Evolutionary conservation across 2,797 vertebrate genomes (phyloP).

Genomic region (Alcedo quadribrachys): DNA sequence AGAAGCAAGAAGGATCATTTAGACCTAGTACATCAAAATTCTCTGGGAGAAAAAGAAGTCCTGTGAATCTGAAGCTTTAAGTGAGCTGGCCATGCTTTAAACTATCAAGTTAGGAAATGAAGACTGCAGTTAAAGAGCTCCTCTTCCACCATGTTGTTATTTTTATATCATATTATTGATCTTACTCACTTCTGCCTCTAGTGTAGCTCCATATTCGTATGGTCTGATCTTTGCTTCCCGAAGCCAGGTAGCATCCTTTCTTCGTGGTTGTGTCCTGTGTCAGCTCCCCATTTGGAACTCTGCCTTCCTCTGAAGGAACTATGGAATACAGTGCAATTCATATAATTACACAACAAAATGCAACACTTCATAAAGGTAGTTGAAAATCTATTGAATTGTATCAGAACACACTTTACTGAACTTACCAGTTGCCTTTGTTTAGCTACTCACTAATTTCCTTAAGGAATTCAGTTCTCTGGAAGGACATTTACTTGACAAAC

Average conservation of each 20-base stretch:
- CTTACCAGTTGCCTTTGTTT: neutral
- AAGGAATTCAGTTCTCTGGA: neutral
- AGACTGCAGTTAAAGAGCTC: neutral
- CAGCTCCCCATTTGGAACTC: constrained; percentile 67
- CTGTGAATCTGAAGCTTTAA: neutral
- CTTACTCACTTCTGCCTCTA: constrained; percentile 86
- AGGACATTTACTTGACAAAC: neutral
- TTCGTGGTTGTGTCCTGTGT: constrained; percentile 58
- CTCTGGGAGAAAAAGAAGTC: neutral
- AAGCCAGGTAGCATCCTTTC: constrained; percentile 87
- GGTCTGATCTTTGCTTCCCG: constrained; percentile 96
- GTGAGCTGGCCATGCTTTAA: neutral
- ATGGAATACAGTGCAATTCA: neutral
- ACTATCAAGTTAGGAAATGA: neutral
- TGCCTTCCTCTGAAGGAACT: constrained; percentile 60
- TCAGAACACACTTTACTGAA: neutral
- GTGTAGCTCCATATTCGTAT: constrained; percentile 91
- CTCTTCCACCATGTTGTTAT: accelerated
- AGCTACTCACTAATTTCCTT: neutral
- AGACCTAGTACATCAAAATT: neutral
- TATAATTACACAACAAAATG: neutral
- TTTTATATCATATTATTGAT: neutral
- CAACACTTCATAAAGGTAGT: neutral
- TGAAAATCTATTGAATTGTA: neutral
- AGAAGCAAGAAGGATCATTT: neutral